A percentile compares a stretch with the other conserved stretches of the same genome.
Conservation (phyloP, 2,888 invertebrate genomes). For the Drosophila paramelanica region DNA sequence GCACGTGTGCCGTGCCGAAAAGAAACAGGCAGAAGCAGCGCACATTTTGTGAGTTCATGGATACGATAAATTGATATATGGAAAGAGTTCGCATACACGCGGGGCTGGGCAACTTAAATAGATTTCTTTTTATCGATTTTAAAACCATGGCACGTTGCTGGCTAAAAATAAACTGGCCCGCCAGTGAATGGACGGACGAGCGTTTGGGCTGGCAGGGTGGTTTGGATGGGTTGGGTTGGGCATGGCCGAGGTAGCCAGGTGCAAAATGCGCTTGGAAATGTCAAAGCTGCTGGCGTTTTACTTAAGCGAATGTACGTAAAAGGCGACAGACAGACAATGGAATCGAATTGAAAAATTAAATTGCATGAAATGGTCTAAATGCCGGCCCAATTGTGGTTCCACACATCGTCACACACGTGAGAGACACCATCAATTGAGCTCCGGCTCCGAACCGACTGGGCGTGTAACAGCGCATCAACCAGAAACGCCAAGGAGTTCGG, state of each 20-base stretch:
- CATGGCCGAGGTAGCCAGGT: conserved; percentile 50
- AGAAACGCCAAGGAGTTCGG: conserved; percentile 7
- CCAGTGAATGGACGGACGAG: conserved; percentile 19
- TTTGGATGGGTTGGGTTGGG: conserved; percentile 1
- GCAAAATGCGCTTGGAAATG: conserved; percentile 75
- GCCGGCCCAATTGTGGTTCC: conserved; percentile 21
- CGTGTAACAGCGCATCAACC: conserved; percentile 40
- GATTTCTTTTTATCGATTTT: conserved; percentile 74
- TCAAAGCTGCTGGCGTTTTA: conserved; percentile 71
- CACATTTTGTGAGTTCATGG: conserved; percentile 22
- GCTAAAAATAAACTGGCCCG: conserved; percentile 74
- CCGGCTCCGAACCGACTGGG: conserved; percentile 32
- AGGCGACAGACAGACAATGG: conserved; percentile 46
- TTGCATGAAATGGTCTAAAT: conserved; percentile 58
- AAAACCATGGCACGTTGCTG: conserved; percentile 65
- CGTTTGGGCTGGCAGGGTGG: conserved; percentile 16
- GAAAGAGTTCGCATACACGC: conserved; percentile 29
- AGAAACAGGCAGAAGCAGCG: conserved; percentile 27
- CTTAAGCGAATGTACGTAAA: conserved; percentile 15
- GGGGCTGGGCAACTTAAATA: conserved; percentile 65
- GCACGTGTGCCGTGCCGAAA: conserved; percentile 52
- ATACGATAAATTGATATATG: conserved; percentile 45
- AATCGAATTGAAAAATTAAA: conserved; percentile 74
- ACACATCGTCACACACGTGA: conserved; percentile 30
- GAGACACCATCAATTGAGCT: conserved; percentile 37